phyloP scores from a whole-genome alignment of 2,888 invertebrate genomes.

The Drosophila emarginata region DNA sequence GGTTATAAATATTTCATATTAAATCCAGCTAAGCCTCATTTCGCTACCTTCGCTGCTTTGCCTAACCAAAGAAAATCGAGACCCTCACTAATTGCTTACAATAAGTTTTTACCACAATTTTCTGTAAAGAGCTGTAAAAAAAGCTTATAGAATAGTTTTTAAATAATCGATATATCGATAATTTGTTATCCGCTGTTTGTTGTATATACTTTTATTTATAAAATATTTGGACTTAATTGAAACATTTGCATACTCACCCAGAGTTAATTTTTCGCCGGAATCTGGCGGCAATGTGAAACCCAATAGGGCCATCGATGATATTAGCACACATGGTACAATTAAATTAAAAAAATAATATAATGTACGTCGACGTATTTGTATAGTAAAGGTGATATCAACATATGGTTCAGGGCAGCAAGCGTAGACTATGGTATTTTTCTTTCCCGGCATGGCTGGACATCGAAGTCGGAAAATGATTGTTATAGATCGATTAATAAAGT shows the following conservation, averaged over 20 bases:
- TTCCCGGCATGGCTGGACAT: constrained; percentile 92
- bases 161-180: background rate
- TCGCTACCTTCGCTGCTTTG: constrained; percentile 78
- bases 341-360: constrained; percentile 99
- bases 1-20: constrained; percentile 37
- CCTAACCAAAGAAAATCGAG: constrained; percentile 42
- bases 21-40: constrained; percentile 81
- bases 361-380: constrained; percentile 97
- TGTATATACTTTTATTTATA: background rate
- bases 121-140: constrained; percentile 15
- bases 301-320: constrained; percentile 98
- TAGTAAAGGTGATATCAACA: constrained; percentile 95
- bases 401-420: constrained; percentile 97
- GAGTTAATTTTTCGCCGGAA: constrained; percentile 83
- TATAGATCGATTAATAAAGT: constrained; percentile 50
- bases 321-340: constrained; percentile 99
- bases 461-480: constrained; percentile 37
- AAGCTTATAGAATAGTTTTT: constrained; percentile 18
- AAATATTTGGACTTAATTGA: background rate
- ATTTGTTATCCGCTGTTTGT: background rate
- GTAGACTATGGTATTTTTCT: constrained; percentile 94
- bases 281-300: constrained; percentile 99
- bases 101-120: constrained; percentile 3
- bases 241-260: constrained; percentile 80
- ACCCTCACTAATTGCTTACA: constrained; percentile 37